A percentile compares a stretch with the other conserved stretches of the same genome.
phyloP scores from a whole-genome alignment of 2,888 invertebrate species.

The Drosophila fulvimacula region DNA sequence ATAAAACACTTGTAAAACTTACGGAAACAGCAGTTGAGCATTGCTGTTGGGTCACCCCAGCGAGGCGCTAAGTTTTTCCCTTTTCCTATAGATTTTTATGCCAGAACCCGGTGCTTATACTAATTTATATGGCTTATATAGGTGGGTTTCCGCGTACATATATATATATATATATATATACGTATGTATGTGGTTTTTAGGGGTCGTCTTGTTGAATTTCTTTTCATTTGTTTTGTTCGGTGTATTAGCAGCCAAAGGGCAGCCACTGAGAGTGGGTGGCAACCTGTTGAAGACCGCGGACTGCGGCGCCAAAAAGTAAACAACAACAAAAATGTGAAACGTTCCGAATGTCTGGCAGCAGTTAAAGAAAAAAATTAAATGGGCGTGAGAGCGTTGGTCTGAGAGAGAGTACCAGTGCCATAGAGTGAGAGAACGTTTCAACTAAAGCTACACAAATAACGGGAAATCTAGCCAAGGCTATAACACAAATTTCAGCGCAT shows the following conservation, averaged over 20 bases:
- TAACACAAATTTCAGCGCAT: not conserved
- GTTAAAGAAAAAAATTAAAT: not conserved
- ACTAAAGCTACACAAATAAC: constrained; percentile 44
- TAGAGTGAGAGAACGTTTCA: not conserved
- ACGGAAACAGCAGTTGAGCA: constrained; percentile 61
- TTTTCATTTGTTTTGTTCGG: constrained; percentile 63
- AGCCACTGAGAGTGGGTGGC: constrained; percentile 56
- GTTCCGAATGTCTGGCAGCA: constrained; percentile 45
- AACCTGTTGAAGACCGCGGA: constrained; percentile 77
- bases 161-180: not conserved
- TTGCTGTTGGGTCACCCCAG: constrained; percentile 23
- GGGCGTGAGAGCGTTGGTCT: constrained; percentile 1
- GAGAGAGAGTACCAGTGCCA: not conserved
- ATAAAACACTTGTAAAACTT: constrained; percentile 72
- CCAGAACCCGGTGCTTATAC: constrained; percentile 16
- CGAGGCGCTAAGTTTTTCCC: constrained; percentile 37
- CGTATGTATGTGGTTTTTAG: constrained; percentile 22
- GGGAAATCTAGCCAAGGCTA: constrained; percentile 43
- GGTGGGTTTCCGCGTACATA: constrained; percentile 6
- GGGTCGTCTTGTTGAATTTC: constrained; percentile 47
- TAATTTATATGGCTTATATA: constrained; percentile 25
- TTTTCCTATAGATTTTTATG: constrained; percentile 32
- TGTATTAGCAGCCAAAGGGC: constrained; percentile 33
- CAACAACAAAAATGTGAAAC: constrained; percentile 53
- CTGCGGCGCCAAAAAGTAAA: constrained; percentile 65